Evolutionary conservation across 1,140 invertebrate species (phyloP), one percentile per base, ranked within the genome.

Genomic region (Eufriesea mexicana): DNA sequence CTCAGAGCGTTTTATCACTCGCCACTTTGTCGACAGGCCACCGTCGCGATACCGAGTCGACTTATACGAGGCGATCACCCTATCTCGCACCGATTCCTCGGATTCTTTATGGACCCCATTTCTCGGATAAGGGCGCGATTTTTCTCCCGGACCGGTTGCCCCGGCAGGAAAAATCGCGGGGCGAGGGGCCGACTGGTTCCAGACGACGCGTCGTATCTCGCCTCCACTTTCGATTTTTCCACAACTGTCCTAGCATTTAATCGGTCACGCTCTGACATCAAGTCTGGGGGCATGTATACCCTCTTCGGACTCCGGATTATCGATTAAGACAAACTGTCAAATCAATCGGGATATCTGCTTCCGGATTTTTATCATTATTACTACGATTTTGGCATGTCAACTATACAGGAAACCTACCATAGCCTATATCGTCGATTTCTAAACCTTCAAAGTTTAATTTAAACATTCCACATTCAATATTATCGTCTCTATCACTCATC

Each of bases 41-140:
- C 61, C 61, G 47, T 71, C 66, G 82, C 84, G 90, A 91, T 88
- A 89, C 84, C 81, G 68, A 84, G 84, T 87, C 85, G 62, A 87
- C 84, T 89, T 88, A 64, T 79, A 86, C 86, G 86, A 87, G 23
- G 77, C 83, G 82, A 86, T 88, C 83, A 83, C 54, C 68, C 76
- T 87, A 90, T 91, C 86, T 87, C 85, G 78, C 77, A 67, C 82
- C 86, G 86, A 91, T 91, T 89, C 83, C 77, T 73, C 35, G 79
- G 88, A 89, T 91, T 91, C 89, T 91, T 91, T 91, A 91, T 86
- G 89, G 86, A 55, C 47, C n/a, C 85, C 79, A 92, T 91, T 91
- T 91, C 86, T 90, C 86, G 91, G 90, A 91, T 92, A 92, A 91
- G 87, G 84, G 77, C 77, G 89, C 86, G 86, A 92, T 92, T 91